Evolutionary conservation across 1,140 invertebrate genomes (phyloP).

Genomic region (Drosophila sulfurigaster): DNA sequence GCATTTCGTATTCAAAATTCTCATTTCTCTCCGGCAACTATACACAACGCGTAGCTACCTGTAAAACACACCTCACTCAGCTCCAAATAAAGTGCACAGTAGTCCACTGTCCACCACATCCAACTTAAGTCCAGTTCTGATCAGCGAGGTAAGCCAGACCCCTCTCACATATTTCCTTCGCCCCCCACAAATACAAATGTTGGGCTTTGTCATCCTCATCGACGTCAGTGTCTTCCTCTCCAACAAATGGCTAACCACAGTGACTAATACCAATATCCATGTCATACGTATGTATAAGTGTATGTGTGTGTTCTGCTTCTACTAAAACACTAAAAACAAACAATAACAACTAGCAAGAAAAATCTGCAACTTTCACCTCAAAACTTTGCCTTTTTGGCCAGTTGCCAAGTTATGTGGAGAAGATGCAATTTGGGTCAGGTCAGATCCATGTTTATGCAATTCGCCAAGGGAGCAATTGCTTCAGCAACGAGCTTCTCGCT

Average conservation of each 20-base stretch:
- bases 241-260: conserved; percentile 42
- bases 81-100: conserved; percentile 21
- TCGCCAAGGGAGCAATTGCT: background rate
- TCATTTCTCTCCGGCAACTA: conserved; percentile 54
- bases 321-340: conserved; percentile 56
- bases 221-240: conserved; percentile 25
- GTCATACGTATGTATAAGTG: conserved; percentile 23
- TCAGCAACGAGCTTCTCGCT: background rate
- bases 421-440: conserved; percentile 35
- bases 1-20: conserved; percentile 39
- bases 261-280: conserved; percentile 38
- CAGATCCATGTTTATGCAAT: conserved; percentile 22
- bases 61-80: conserved; percentile 35
- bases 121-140: background rate
- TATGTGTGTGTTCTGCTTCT: conserved; percentile 32
- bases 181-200: background rate
- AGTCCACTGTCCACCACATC: background rate
- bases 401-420: conserved; percentile 33
- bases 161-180: background rate
- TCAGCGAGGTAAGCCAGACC: conserved; percentile 40
- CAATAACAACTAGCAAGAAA: conserved; percentile 25
- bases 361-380: conserved; percentile 31
- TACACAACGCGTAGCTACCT: conserved; percentile 61
- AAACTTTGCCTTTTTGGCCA: conserved; percentile 37
- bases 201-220: conserved; percentile 38